Evolutionary conservation across 2,113 vertebrate genomes (phyloP).

Genomic region (Cygnus atratus): DNA sequence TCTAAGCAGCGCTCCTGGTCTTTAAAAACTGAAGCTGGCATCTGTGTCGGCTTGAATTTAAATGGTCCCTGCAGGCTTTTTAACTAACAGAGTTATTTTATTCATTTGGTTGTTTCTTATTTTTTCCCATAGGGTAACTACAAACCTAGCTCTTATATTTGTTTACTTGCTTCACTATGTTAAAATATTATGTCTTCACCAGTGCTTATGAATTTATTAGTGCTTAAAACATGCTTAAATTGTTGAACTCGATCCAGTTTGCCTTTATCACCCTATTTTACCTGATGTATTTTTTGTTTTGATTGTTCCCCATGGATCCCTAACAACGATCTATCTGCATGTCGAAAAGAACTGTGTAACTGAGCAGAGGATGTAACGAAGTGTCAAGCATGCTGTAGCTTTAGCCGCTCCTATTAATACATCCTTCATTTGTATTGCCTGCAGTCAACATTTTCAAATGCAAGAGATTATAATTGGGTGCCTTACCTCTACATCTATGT

Average conservation of each 20-base stretch:
- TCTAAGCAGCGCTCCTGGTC: slow-evolving; percentile 29
- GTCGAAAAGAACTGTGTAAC: accelerated
- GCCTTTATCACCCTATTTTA: slow-evolving; percentile 33
- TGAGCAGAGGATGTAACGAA: slow-evolving; percentile 43
- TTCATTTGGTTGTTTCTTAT: slow-evolving; percentile 52
- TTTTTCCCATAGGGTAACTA: slow-evolving; percentile 40
- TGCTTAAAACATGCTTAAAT: slow-evolving; percentile 32
- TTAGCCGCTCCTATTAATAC: slow-evolving; percentile 26
- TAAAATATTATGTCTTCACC: slow-evolving; percentile 48
- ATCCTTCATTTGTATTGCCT: background rate
- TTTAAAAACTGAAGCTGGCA: slow-evolving; percentile 51
- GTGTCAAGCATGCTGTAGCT: slow-evolving; percentile 22
- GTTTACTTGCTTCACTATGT: slow-evolving; percentile 58
- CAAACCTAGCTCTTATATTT: slow-evolving; percentile 50
- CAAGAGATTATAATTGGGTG: background rate
- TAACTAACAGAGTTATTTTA: slow-evolving; percentile 57
- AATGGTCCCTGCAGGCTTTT: slow-evolving; percentile 60
- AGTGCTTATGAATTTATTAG: slow-evolving; percentile 26
- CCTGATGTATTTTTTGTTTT: slow-evolving; percentile 27
- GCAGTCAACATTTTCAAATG: background rate
- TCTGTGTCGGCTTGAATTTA: slow-evolving; percentile 63
- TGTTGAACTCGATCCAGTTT: background rate
- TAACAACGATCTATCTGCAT: background rate
- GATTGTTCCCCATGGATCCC: background rate
- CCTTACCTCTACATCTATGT: background rate